Conservation (phyloP, 2,797 vertebrate species). For the Argyrosomus regius region DNA sequence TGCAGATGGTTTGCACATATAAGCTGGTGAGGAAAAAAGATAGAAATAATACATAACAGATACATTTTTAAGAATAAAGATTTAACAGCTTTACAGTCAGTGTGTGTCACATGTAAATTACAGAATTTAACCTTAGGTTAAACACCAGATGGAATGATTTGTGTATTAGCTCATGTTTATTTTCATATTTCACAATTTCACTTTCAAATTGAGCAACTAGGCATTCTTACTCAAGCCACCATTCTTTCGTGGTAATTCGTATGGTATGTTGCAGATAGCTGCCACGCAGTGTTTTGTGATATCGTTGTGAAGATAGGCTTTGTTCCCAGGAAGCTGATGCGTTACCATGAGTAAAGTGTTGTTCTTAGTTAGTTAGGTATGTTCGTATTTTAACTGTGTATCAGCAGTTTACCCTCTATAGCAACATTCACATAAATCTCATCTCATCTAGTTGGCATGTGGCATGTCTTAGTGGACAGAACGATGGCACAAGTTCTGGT, state of each 20-base stretch:
- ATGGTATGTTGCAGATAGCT: background rate
- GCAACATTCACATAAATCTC: slow-evolving; percentile 9
- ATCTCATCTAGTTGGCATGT: slow-evolving; percentile 6
- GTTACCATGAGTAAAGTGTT: background rate
- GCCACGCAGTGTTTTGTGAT: slow-evolving; percentile 3
- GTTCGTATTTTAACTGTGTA: slow-evolving; percentile 10
- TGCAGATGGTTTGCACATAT: background rate
- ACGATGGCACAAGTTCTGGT: background rate
- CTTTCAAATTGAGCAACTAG: background rate
- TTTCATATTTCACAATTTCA: background rate
- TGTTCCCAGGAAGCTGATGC: slow-evolving; percentile 4
- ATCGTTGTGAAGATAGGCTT: slow-evolving; percentile 10
- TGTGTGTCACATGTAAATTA: background rate
- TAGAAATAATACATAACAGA: background rate
- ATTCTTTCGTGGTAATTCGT: background rate
- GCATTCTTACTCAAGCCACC: background rate
- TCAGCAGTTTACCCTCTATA: background rate
- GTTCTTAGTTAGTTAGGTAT: slow-evolving; percentile 23
- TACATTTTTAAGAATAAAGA: background rate
- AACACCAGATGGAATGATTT: background rate
- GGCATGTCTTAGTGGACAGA: slow-evolving; percentile 2
- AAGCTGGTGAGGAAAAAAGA: background rate
- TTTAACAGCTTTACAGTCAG: background rate
- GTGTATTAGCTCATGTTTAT: background rate
- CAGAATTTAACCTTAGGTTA: background rate